Percentiles rank a stretch among this genome's conserved stretches.
Conservation (phyloP, 2,797 vertebrate species). For the Sparus aurata region DNA sequence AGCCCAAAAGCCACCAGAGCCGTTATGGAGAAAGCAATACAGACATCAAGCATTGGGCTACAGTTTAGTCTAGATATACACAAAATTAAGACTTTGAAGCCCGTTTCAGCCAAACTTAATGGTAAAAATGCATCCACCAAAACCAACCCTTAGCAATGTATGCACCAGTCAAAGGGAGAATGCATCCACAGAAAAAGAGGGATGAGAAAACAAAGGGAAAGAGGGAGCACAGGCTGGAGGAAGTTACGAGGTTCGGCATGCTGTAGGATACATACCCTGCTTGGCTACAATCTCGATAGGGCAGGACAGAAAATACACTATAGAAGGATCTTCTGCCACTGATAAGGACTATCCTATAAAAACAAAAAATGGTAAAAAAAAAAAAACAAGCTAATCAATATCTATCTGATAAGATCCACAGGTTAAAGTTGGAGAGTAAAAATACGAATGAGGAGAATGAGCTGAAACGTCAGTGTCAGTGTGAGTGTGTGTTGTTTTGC, state of each 20-base stretch:
- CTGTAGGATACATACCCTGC: slow-evolving; percentile 96
- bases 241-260: slow-evolving; percentile 81
- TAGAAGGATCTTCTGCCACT: slow-evolving; percentile 99
- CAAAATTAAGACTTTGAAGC: slow-evolving; percentile 24
- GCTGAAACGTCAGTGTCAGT: slow-evolving; percentile 40
- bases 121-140: slow-evolving; percentile 74
- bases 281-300: slow-evolving; percentile 98
- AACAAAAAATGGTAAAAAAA: slow-evolving; percentile 85
- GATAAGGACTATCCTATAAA: slow-evolving; percentile 99
- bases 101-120: slow-evolving; percentile 28
- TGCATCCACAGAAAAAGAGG: slow-evolving; percentile 66
- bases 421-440: slow-evolving; percentile 66
- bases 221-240: slow-evolving; percentile 73
- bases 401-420: slow-evolving; percentile 68
- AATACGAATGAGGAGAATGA: slow-evolving; percentile 55
- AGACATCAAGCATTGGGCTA: slow-evolving; percentile 66
- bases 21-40: slow-evolving; percentile 50
- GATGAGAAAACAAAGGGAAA: slow-evolving; percentile 64
- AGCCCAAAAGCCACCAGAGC: slow-evolving; percentile 54
- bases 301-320: slow-evolving; percentile 99
- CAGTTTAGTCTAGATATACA: not conserved
- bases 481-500: slow-evolving; percentile 24
- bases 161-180: slow-evolving; percentile 60
- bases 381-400: slow-evolving; percentile 82
- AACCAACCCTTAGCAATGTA: slow-evolving; percentile 62